A percentile compares a stretch with the other conserved stretches of the same genome.
Conservation (phyloP, 2,888 invertebrate genomes). For the Andrena flavipes region DNA sequence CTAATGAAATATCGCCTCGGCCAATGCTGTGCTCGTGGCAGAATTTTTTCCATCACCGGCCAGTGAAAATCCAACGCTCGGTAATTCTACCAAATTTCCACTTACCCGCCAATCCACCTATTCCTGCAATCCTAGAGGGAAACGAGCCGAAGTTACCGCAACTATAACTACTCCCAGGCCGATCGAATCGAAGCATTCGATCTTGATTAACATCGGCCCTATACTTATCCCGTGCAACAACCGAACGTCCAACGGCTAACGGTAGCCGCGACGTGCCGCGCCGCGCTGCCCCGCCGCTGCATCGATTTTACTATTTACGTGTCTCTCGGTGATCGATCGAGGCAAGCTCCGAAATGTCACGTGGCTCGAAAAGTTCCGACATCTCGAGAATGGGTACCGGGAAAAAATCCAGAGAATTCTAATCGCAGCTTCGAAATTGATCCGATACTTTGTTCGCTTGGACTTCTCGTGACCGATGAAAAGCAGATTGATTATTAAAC, state of each 20-base stretch:
- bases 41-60: background rate
- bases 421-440: no score
- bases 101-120: background rate
- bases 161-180: conserved; percentile 15
- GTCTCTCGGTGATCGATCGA: conserved; percentile 32
- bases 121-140: conserved; percentile 13
- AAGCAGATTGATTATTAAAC: background rate
- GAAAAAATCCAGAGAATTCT: no score
- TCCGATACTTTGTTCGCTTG: no score
- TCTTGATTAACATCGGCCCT: conserved; percentile 45
- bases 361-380: background rate
- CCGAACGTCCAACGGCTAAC: background rate
- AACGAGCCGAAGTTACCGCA: conserved; percentile 5
- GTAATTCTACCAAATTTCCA: background rate
- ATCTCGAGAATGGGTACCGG: no score
- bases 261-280: background rate
- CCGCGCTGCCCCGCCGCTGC: background rate
- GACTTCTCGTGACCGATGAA: no score
- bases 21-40: background rate
- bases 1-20: conserved; percentile 43
- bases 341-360: background rate
- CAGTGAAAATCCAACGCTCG: background rate
- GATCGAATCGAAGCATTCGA: conserved; percentile 30
- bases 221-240: conserved; percentile 31
- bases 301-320: background rate